Evolutionary conservation across 1,140 invertebrate genomes (phyloP).

Genomic region (Chymomyza costata): DNA sequence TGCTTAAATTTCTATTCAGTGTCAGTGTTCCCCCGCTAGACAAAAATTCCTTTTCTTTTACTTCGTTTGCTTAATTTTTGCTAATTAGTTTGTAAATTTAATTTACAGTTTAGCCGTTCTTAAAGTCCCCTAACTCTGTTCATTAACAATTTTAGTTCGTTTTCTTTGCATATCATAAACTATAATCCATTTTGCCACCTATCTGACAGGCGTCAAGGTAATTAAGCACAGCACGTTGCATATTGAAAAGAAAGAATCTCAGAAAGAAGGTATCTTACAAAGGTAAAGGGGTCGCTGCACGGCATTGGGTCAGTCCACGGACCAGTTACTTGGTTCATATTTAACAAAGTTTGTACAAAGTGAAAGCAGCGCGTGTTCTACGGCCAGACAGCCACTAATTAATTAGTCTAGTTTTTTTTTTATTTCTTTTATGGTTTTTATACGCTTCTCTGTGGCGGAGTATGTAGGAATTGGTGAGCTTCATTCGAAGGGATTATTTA

Average conservation of each 20-base stretch:
- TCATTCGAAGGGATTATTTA: too few relatives aligned
- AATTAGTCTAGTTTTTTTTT: constrained; percentile 32
- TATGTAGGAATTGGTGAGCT: too few relatives aligned
- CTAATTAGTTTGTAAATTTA: too few relatives aligned
- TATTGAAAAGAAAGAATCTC: constrained; percentile 23
- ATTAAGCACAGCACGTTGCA: constrained; percentile 43
- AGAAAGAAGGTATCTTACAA: constrained; percentile 8
- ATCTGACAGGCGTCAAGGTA: constrained; percentile 31
- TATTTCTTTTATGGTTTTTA: too few relatives aligned
- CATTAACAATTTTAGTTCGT: too few relatives aligned
- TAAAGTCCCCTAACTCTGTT: too few relatives aligned
- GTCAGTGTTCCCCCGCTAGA: too few relatives aligned
- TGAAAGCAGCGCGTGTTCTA: constrained; percentile 19
- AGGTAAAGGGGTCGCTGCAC: constrained; percentile 26
- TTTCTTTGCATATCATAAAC: constrained; percentile 25
- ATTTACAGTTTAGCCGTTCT: too few relatives aligned
- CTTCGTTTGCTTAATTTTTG: too few relatives aligned
- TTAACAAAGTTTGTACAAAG: constrained; percentile 42
- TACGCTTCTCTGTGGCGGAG: too few relatives aligned
- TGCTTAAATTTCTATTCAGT: too few relatives aligned
- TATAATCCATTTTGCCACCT: constrained; percentile 32
- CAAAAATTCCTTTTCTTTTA: too few relatives aligned
- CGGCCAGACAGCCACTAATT: constrained; percentile 37
- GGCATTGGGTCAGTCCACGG: neutral
- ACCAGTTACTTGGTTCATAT: constrained; percentile 21